Base-by-base conservation (phyloP, 2,888 invertebrate genomes). In the Pegoplata infirma region DNA sequence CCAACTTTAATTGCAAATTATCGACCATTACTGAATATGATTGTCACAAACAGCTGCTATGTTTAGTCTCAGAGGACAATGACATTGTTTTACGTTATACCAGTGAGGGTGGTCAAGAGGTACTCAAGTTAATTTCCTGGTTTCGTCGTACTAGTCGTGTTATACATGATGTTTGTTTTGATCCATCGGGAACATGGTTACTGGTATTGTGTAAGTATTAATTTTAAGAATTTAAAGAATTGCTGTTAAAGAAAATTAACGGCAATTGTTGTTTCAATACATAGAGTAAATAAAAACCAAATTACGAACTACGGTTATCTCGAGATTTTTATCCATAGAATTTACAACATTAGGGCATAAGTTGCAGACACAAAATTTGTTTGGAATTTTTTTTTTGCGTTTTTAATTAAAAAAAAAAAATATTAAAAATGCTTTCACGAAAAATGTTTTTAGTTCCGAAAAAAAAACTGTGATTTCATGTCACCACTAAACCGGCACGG, bases 111-210 rank as follows among this genome's bases (percentile, higher is more conserved):
- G 87, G 86, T 8, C 85, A 86, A 81, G 87, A 88, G 80, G 86
- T 88, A 61, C 82, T 89, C 32, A 90, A 89, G 82, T 82, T 89
- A 80, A 84, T 90, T 67, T 85, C 87, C 36, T 90, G 89, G 89
- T 90, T 90, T 80, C 85, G 85, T 2, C 86, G 87, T 32, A 85
- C 86, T 59, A 84, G 86, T 51, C 86, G 89, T 55, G 86, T 88
- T 12, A 91, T 94, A 73, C 91, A 93, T 86, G 93, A 93, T 85
- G 91, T 96, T 87, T 95, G 96, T 88, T 96, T 97, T 89, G 96
- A 96, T 90, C 94, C 95, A 1, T 92, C 94, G 75, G 96, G 96
- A 67, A 93, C 85, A 67, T 88, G 89, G 88, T 82, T 90, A 44
- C 80, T 90, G 40, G 89, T 89, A 75, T 83, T 90, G 32, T 90